Evolutionary conservation across 2,888 invertebrate species (phyloP), one percentile per base, ranked within the genome.

Genomic region (Stratiomys singularior): DNA sequence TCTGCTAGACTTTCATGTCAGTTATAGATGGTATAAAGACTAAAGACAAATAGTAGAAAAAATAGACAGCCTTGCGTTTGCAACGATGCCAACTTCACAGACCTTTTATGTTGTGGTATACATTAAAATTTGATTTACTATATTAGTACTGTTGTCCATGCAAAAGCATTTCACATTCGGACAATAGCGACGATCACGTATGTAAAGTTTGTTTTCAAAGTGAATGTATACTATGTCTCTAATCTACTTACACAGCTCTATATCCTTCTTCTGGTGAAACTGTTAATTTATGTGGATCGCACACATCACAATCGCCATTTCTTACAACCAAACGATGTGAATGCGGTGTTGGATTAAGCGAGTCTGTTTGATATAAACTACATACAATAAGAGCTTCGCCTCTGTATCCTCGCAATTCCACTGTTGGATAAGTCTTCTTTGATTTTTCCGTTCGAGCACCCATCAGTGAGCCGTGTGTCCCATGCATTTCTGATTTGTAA

Each of bases 401-500:
- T 9, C 85, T 82, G 82, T 86, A 92, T 82, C 91, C 90, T 77
- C 83, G 87, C 84, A 94, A 92, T 87, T 92, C 90, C n/a, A 94
- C 94, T 76, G 93, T 91, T 0, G 95, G 95, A 84, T 91, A 93
- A 1, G 91, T 91, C 85, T 92, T 93, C 77, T 92, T 90, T 23
- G 88, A 90, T 15, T 88, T 87, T 28, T 89, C 89, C 1, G 89
- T 88, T n/a, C 88, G 90, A 77, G 89, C 89, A 0, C 94, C 94
- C 18, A 91, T 89, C 4, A 96, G 87, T 81, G 93, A 93, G 0
- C 95, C 95, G 86, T 96, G 95, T 0, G 94, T 94, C 0, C 95
- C 95, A 77, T 92, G 90, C 95, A 95, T 95, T 89, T 96, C 95
- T 47, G 95, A 94, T 84, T 92, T 93, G 84, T 96, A 96, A 0